Evolutionary conservation across 2,113 vertebrate genomes (phyloP), one percentile per base, ranked within the genome.

Genomic region (Megalops atlanticus): DNA sequence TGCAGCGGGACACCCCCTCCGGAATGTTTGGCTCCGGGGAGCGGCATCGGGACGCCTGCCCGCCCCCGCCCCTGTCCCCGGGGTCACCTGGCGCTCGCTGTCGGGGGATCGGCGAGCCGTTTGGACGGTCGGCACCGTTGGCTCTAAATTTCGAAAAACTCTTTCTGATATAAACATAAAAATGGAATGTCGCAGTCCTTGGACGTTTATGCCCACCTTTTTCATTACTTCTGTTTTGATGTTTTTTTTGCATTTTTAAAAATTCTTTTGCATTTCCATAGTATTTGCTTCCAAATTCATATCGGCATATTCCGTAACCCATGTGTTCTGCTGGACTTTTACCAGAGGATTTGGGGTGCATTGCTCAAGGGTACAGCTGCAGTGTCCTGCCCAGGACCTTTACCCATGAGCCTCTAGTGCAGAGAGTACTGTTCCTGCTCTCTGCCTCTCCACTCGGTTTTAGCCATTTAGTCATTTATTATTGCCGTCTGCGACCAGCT

Each of bases 1-100:
- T 86, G 86, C 74, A 78, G 49, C 79, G 86, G 88, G 21, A 31
- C 41, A 64, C 52, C 38, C 38, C 78, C 58, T 52, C 27, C 36
- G 74, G 58, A 70, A 81, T 71, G 74, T 77, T 39, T 81, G 64
- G 33, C 74, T 41, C 6, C 10, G 21, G 10, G 12, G 36, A 0
- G 39, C 3, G 73, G 39, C 40, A 14, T 10, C 0, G 11, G 18
- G 10, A 16, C 12, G 47, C 24, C 31, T 18, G 6, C 12, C 68
- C n/a, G 77, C 11, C 38, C 14, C 31, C 39, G 27, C 12, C 35
- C 24, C n/a, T 54, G 52, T n/a, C n/a, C n/a, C n/a, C n/a, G n/a
- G n/a, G n/a, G n/a, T n/a, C n/a, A n/a, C n/a, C n/a, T n/a, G 49
- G 38, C 2, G 68, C 68, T 70, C 68, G 31, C 68, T 70, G n/a